Evolutionary conservation across 2,113 vertebrate species (phyloP).

Genomic region (Daphoenositta chrysoptera): DNA sequence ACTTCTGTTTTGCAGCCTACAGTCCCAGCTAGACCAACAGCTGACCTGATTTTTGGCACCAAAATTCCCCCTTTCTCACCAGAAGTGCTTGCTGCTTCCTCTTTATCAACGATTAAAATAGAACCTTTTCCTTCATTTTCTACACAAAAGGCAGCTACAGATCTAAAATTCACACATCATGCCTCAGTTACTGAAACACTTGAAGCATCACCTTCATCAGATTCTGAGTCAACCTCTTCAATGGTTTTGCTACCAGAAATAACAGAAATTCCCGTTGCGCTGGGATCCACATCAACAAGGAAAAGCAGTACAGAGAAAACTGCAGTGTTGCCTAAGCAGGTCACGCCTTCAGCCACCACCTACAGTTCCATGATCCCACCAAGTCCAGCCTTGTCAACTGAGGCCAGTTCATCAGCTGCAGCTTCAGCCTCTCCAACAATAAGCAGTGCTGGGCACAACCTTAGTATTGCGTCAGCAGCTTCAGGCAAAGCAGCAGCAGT

Average conservation of each 20-base stretch:
- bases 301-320: conserved; percentile 48
- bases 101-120: neutral
- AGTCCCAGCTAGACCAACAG: neutral
- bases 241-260: neutral
- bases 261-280: neutral
- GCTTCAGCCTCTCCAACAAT: neutral
- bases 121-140: neutral
- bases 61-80: neutral
- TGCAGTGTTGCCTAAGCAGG: conserved; percentile 38
- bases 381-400: neutral
- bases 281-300: neutral
- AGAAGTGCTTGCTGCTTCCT: neutral
- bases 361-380: neutral
- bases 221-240: neutral
- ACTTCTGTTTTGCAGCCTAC: neutral
- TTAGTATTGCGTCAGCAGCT: neutral
- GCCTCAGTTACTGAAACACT: neutral
- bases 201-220: neutral
- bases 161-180: neutral
- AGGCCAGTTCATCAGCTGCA: neutral
- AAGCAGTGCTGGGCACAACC: neutral
- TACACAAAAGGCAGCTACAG: neutral
- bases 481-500: neutral
- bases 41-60: neutral
- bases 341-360: conserved; percentile 4